A percentile compares a stretch with the other conserved stretches of the same genome.
These are phyloP conservation scores for Trichomalopsis sarcophagae DNA, from an alignment of 1,140 invertebrate genomes.

Conservation along the genomic window DNA sequence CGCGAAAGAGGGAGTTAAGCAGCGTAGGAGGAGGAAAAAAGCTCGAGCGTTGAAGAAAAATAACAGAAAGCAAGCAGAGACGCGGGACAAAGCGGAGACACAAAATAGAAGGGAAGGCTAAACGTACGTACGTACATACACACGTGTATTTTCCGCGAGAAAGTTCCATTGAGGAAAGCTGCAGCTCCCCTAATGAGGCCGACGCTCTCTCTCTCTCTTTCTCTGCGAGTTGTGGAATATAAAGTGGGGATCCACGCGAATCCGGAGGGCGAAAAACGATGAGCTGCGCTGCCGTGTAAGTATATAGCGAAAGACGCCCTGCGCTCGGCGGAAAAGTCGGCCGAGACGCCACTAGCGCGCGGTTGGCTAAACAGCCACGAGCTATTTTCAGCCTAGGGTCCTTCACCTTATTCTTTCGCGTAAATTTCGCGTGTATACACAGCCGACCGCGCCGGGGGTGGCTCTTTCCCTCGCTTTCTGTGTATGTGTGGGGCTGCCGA, in stretches of 20 bases:
- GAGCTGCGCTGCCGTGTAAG: not conserved
- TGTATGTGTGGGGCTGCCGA: not conserved
- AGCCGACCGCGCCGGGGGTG: not conserved
- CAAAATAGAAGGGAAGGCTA: slow-evolving; percentile 3
- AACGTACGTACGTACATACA: slow-evolving; percentile 10
- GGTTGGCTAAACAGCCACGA: slow-evolving; percentile 60
- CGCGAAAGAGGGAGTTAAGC: not conserved
- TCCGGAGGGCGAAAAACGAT: slow-evolving; percentile 21
- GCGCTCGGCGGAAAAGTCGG: not conserved
- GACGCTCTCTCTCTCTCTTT: not conserved
- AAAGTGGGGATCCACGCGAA: slow-evolving; percentile 43
- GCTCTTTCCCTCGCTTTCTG: not conserved
- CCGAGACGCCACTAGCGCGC: slow-evolving; percentile 21
- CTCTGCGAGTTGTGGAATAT: slow-evolving; percentile 41
- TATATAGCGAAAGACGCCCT: not conserved
- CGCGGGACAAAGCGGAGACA: not conserved
- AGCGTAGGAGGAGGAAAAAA: not conserved
- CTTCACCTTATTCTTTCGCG: slow-evolving; percentile 56
- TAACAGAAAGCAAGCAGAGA: not conserved
- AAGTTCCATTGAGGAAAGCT: slow-evolving; percentile 33
- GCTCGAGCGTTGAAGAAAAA: not conserved
- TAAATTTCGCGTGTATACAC: slow-evolving; percentile 53
- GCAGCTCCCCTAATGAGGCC: slow-evolving; percentile 32
- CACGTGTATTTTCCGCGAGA: slow-evolving; percentile 7
- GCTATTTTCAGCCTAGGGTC: slow-evolving; percentile 59